Evolutionary conservation across 2,113 vertebrate species (phyloP), one percentile per base, ranked within the genome.

Genomic region (Phaethon lepturus): DNA sequence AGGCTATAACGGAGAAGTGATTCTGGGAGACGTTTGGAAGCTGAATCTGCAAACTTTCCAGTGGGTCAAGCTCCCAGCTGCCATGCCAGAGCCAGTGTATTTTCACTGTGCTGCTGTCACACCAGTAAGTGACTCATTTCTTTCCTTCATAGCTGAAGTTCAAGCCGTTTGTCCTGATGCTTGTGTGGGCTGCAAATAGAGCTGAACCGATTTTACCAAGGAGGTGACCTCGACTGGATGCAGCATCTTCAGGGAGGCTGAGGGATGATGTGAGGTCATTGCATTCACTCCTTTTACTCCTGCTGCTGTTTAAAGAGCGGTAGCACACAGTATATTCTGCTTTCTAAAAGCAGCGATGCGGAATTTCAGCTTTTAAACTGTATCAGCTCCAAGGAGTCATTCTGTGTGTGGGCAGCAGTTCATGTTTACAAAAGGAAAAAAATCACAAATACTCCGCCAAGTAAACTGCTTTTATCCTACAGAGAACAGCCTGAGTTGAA

Each of bases 71-170:
- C 98, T 99, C 10, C 99, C 99, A 17, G 99, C 99, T 6, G 88
- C 98, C 56, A 99, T 99, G 99, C 99, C 99, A 0, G 99, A 99
- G 94, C 99, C 99, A 0, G 99, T 99, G 24, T 99, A 99, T 96
- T 99, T 99, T 96, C 99, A 99, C 98, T 99, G 99, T 67, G 99
- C 99, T 92, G 99, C 99, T 50, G 99, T 99, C 67, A 99, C 99
- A 23, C 99, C 99, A 17, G 99, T 99, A 59, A 98, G 99, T 98
- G 72, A 17, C 71, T 91, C 44, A 0, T 11, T 35, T 4, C 22
- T 78, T 29, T 19, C 66, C 80, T 35, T 0, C 1, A 0, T 40
- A 17, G 45, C 67, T 49, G 26, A 55, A 71, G 60, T 33, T 44
- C 60, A 53, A 23, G 16, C 31, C 3, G 0, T 19, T 73, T 4